Percentiles rank a stretch among this genome's conserved stretches.
These are phyloP conservation scores for Rhabdornis inornatus DNA, from an alignment of 2,113 vertebrate genomes.

Conservation along the genomic window DNA sequence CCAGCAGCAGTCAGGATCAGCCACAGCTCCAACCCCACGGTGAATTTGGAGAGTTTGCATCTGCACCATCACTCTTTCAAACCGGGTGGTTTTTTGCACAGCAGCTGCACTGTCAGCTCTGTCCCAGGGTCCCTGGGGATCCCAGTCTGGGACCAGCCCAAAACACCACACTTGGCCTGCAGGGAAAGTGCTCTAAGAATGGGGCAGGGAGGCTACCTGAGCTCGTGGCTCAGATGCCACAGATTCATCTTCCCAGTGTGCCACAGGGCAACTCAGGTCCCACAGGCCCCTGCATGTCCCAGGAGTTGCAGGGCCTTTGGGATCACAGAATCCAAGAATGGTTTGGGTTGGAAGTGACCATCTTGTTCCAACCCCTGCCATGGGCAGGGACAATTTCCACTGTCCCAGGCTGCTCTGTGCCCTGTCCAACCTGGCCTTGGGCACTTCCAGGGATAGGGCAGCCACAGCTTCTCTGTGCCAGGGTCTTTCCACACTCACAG, in stretches of 20 bases:
- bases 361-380: neutral
- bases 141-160: neutral
- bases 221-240: neutral
- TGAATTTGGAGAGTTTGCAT: neutral
- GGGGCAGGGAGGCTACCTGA: neutral
- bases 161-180: neutral
- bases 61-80: neutral
- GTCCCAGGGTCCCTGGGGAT: neutral
- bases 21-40: neutral
- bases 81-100: neutral
- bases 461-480: neutral
- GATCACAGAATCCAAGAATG: neutral
- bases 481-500: neutral
- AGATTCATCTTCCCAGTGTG: accelerated
- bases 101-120: neutral
- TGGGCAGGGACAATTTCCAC: neutral
- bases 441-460: neutral
- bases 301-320: neutral
- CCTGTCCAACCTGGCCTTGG: accelerated
- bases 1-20: accelerated
- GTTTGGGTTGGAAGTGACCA: neutral
- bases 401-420: accelerated
- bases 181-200: neutral
- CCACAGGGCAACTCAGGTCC: neutral
- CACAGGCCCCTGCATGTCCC: neutral